These are phyloP conservation scores for Aldabrachelys gigantea DNA, from an alignment of 2,113 vertebrate genomes.

Conservation along the genomic window DNA sequence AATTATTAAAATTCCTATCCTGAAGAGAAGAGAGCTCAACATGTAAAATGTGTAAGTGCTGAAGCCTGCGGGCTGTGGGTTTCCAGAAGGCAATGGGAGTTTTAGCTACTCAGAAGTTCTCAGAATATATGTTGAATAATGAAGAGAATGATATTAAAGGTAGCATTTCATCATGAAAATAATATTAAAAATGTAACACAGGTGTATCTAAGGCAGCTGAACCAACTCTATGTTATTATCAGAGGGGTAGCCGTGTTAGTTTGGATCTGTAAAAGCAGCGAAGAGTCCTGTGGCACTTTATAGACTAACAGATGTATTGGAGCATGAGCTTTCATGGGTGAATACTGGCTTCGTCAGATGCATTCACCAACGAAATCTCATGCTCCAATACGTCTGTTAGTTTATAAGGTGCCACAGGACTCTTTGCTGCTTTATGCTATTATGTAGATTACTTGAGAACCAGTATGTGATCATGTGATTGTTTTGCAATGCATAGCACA, in stretches of 20 bases:
- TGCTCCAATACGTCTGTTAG: too few relatives aligned
- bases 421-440: neutral
- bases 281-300: too few relatives aligned
- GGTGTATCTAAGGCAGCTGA: neutral
- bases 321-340: too few relatives aligned
- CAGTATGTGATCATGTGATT: neutral
- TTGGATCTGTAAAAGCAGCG: too few relatives aligned
- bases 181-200: neutral
- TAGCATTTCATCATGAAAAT: neutral
- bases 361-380: too few relatives aligned
- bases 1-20: neutral
- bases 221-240: neutral
- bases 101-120: neutral
- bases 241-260: too few relatives aligned
- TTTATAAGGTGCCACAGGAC: too few relatives aligned
- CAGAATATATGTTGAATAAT: neutral
- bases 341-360: too few relatives aligned
- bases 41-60: constrained; percentile 51
- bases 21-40: neutral
- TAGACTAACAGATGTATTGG: too few relatives aligned
- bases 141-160: neutral
- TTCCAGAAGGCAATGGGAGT: neutral
- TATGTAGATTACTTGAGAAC: neutral
- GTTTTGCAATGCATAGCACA: neutral
- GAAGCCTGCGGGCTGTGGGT: neutral